These are phyloP conservation scores for Paraescarpia echinospica DNA, from an alignment of 1,140 invertebrate species.

Conservation along the genomic window DNA sequence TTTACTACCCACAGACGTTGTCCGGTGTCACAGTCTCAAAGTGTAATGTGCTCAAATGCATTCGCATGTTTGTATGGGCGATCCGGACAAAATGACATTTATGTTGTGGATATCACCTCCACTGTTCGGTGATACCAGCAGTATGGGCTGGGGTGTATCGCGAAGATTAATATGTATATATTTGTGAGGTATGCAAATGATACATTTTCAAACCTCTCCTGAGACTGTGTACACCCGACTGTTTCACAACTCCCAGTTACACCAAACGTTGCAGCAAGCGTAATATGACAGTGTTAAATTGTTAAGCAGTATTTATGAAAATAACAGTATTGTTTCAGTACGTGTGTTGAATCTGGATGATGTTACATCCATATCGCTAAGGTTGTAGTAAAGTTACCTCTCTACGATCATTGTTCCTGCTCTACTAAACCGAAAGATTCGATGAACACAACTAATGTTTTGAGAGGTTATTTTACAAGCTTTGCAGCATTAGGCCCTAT, in stretches of 20 bases:
- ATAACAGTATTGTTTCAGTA: background rate
- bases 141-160: too few species aligned
- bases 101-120: background rate
- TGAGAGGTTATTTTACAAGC: too few species aligned
- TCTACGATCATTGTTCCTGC: too few species aligned
- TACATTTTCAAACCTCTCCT: background rate
- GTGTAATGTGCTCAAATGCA: background rate
- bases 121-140: background rate
- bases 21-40: background rate
- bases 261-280: background rate
- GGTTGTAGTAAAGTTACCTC: too few species aligned
- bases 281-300: background rate
- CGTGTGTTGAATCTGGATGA: too few species aligned
- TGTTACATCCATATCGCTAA: too few species aligned
- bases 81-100: background rate
- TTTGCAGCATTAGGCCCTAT: too few species aligned
- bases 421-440: too few species aligned
- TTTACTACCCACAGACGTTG: background rate
- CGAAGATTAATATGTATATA: too few species aligned
- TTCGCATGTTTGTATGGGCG: too few species aligned
- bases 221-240: background rate
- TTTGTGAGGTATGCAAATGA: background rate
- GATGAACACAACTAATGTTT: too few species aligned
- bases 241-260: background rate
- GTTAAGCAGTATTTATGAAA: background rate